Percentiles rank a stretch among this genome's conserved stretches.
Conservation (phyloP, 2,888 invertebrate species). For the Epinotia nisella region DNA sequence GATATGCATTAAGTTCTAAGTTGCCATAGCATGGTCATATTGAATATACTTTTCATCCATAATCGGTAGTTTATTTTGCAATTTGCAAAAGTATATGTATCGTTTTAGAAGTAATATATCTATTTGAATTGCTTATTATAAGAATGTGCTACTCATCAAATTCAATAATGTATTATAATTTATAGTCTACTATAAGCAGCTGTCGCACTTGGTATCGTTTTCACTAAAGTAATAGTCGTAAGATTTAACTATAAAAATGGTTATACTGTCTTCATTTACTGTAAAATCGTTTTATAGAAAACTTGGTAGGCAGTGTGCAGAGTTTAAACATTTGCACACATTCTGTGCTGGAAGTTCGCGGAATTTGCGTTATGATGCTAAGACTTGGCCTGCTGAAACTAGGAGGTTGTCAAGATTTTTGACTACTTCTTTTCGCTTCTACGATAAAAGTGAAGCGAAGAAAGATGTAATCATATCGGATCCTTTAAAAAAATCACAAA, state of each 20-base stretch:
- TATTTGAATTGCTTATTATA: background rate
- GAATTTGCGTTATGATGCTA: constrained; percentile 54
- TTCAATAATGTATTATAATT: constrained; percentile 26
- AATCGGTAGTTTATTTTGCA: constrained; percentile 20
- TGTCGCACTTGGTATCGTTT: constrained; percentile 22
- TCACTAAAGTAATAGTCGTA: constrained; percentile 23
- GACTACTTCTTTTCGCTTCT: constrained; percentile 60
- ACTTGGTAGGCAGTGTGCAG: constrained; percentile 63
- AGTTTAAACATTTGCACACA: constrained; percentile 66
- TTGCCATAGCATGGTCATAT: too few relatives aligned
- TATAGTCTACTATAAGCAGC: constrained; percentile 16
- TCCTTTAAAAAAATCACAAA: constrained; percentile 49
- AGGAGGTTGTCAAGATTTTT: constrained; percentile 60
- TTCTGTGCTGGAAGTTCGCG: constrained; percentile 58
- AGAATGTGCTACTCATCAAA: background rate
- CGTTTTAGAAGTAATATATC: constrained; percentile 3
- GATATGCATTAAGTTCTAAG: too few relatives aligned
- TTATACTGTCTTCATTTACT: constrained; percentile 71
- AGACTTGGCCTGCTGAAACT: constrained; percentile 48
- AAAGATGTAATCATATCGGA: constrained; percentile 52
- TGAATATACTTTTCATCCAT: background rate
- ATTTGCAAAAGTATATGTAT: background rate
- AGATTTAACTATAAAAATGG: constrained; percentile 51
- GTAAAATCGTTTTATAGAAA: constrained; percentile 71
- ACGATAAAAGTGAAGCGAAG: constrained; percentile 59